phyloP scores from a whole-genome alignment of 2,113 vertebrate species.

The Petrocephalus microphthalmus region DNA sequence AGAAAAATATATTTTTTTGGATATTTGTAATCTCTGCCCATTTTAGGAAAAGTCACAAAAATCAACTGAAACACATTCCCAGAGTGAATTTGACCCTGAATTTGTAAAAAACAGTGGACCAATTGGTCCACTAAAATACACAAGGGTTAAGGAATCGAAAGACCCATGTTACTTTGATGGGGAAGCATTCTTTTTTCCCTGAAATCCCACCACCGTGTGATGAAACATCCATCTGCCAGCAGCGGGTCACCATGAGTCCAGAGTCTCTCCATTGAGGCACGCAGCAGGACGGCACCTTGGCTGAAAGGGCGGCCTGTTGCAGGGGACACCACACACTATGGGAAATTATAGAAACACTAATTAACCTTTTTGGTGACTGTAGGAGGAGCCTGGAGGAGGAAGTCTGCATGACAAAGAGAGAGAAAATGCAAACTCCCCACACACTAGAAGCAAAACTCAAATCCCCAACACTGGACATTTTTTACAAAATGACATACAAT shows the following conservation, averaged over 20 bases:
- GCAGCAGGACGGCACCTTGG: not conserved
- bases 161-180: not conserved
- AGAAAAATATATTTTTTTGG: no score
- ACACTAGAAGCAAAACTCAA: not conserved
- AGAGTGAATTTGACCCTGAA: no score
- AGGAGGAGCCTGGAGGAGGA: not conserved
- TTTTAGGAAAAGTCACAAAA: no score
- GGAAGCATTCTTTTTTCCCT: not conserved
- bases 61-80: no score
- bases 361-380: not conserved
- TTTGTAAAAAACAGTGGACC: no score
- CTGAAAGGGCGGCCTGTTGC: not conserved
- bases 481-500: not conserved
- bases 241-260: not conserved
- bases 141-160: not conserved
- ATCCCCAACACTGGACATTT: not conserved
- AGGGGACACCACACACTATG: not conserved
- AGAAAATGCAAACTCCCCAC: not conserved
- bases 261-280: not conserved
- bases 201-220: not conserved
- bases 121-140: no score
- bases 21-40: no score
- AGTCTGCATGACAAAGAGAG: not conserved
- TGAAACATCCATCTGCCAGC: not conserved
- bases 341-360: conserved; percentile 1